These are phyloP conservation scores for Pseudopipra pipra DNA, from an alignment of 2,113 vertebrate species.

Conservation along the genomic window DNA sequence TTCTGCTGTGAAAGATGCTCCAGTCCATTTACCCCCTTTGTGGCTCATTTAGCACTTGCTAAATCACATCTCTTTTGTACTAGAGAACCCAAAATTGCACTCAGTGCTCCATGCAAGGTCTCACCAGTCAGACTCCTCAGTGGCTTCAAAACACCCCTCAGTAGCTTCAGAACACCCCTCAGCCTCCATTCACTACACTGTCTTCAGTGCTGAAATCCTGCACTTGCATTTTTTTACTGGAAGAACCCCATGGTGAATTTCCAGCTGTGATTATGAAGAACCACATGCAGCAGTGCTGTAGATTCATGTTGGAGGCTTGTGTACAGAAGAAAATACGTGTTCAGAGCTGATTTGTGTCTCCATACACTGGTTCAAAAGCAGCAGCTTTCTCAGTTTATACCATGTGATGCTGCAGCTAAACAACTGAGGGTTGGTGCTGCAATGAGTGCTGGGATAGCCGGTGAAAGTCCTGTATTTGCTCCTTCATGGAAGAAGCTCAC, in stretches of 20 bases:
- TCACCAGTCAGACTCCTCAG: background rate
- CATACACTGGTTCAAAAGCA: background rate
- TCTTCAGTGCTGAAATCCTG: background rate
- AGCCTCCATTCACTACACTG: too few species aligned
- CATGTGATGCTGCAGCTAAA: background rate
- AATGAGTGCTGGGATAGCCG: fast-evolving
- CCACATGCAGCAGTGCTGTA: background rate
- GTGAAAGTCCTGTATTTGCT: background rate
- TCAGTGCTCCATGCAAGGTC: background rate
- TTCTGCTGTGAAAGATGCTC: background rate
- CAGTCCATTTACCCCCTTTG: background rate
- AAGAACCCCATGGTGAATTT: background rate
- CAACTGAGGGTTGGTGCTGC: background rate
- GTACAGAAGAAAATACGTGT: background rate
- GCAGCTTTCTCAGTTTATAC: background rate
- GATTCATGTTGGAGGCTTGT: background rate
- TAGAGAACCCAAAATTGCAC: background rate
- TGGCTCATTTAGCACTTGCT: background rate
- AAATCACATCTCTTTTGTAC: background rate
- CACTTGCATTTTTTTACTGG: background rate
- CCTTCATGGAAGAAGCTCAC: background rate
- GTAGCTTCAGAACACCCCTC: background rate
- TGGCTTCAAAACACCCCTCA: background rate
- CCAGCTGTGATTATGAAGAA: background rate
- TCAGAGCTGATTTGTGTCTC: background rate